Evolutionary conservation across 64 coral and sea anemone genomes (phyloP), one percentile per base, ranked within the genome.

Genomic region (Trachythela sp.): DNA sequence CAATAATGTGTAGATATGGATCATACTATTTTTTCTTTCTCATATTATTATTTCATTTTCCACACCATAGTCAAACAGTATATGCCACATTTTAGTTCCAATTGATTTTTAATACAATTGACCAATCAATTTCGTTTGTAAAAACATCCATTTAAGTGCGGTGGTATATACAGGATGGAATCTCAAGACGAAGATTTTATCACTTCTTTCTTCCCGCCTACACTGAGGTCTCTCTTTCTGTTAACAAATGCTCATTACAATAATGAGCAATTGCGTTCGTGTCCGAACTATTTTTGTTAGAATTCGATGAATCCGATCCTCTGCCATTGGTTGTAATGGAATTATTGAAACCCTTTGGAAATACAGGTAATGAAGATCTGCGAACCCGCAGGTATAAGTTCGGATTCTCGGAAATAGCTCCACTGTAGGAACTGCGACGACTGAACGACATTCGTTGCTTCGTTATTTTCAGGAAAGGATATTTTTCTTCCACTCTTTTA

Each of bases 401-500:
- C 37, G 75, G 9, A 39, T 80, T 80, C 75, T 80, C 75, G 33
- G 75, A 80, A 80, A 39, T 22, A 34, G 75, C 75, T 1, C 75
- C 75, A 22, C 75, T 80, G 75, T 80, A 80, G 3, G 75, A 80
- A 39, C 75, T 80, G 6, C 75, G 75, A 30, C 75, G 75, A 39
- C 75, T 80, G 75, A 80, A 80, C 15, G 75, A 80, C 2, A 80
- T 36, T 39, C 37, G 31, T 0, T 80, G 31, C 33, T 39, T 80
- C 2, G 75, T 80, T 17, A 80, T 80, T 80, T 80, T 80, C 37
- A 80, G 2, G 34, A 80, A 80, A 0, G 75, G 75, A 13, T 80
- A 80, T 22, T 80, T 80, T 9, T 80, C 75, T 30, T 80, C 75
- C 20, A 95, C 96, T 49, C 90, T 88, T 50, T 89, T 87, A 85